Conservation (phyloP, 2,113 vertebrate species). For the Hemibagrus wyckioides region DNA sequence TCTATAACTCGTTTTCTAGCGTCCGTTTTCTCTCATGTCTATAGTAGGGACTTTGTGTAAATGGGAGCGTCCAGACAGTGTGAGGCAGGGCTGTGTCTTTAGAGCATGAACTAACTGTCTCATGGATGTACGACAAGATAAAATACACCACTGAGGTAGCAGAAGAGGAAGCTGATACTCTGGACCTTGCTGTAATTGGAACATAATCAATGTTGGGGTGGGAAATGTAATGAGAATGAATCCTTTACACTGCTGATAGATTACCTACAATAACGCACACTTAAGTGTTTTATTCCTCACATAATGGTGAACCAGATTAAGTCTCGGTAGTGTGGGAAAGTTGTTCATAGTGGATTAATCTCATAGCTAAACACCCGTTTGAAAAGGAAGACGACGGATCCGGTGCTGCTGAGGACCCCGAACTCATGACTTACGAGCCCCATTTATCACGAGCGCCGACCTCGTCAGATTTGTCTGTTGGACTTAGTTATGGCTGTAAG, state of each 20-base stretch:
- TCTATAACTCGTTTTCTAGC: background rate
- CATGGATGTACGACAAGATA: too few relatives aligned
- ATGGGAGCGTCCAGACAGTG: background rate
- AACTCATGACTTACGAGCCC: background rate
- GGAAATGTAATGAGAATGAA: background rate
- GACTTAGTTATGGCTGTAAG: conserved; percentile 46
- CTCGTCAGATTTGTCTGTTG: conserved; percentile 39
- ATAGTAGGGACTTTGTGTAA: too few relatives aligned
- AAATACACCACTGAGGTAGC: background rate
- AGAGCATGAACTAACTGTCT: background rate
- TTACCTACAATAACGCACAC: background rate
- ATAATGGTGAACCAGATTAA: background rate
- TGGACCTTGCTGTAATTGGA: background rate
- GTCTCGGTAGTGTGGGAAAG: background rate
- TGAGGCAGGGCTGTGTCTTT: background rate
- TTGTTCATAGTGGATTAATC: background rate
- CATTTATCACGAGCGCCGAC: conserved; percentile 29
- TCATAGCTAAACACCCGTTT: background rate
- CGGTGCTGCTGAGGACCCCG: background rate
- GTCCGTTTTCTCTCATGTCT: too few relatives aligned
- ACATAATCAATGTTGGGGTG: background rate
- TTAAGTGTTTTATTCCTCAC: background rate
- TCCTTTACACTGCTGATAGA: background rate
- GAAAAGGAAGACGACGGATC: background rate
- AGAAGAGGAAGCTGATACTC: background rate